These are phyloP conservation scores for Channa argus DNA, from an alignment of 2,113 vertebrate species.

Conservation along the genomic window DNA sequence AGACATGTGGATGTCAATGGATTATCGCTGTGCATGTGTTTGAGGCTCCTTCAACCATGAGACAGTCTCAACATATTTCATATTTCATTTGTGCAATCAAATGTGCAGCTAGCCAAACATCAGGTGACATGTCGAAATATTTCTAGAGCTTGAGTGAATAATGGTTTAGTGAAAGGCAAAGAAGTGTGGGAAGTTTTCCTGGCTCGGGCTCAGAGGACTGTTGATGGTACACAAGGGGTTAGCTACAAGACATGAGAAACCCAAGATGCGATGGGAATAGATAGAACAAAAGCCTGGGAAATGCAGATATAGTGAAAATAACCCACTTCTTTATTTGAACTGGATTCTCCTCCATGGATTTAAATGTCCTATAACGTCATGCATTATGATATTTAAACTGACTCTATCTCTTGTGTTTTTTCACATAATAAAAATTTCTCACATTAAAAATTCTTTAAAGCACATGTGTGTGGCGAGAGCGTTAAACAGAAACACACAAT, in stretches of 20 bases:
- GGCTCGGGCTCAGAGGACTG: constrained; percentile 13
- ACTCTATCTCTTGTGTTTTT: too few relatives aligned
- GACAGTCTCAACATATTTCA: too few relatives aligned
- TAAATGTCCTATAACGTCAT: too few relatives aligned
- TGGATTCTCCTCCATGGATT: too few relatives aligned
- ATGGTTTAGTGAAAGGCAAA: not conserved
- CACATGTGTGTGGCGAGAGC: too few relatives aligned
- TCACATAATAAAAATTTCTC: too few relatives aligned
- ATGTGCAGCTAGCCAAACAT: too few relatives aligned
- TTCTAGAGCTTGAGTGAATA: not conserved
- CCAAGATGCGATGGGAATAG: not conserved
- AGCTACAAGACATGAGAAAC: constrained; percentile 8
- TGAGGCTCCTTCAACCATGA: not conserved
- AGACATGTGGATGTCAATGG: too few relatives aligned
- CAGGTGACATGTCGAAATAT: not conserved
- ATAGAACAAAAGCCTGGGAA: constrained; percentile 24
- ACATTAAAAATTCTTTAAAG: too few relatives aligned
- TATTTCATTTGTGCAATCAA: not conserved
- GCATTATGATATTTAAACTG: too few relatives aligned
- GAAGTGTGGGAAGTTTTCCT: constrained; percentile 35
- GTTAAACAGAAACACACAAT: too few relatives aligned
- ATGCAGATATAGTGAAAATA: not conserved
- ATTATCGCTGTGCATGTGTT: too few relatives aligned
- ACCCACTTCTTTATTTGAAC: not conserved
- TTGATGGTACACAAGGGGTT: constrained; percentile 26